Percentiles rank a stretch among this genome's conserved stretches.
Conservation (phyloP, 2,888 invertebrate genomes). For the Bellardia bayeri region DNA sequence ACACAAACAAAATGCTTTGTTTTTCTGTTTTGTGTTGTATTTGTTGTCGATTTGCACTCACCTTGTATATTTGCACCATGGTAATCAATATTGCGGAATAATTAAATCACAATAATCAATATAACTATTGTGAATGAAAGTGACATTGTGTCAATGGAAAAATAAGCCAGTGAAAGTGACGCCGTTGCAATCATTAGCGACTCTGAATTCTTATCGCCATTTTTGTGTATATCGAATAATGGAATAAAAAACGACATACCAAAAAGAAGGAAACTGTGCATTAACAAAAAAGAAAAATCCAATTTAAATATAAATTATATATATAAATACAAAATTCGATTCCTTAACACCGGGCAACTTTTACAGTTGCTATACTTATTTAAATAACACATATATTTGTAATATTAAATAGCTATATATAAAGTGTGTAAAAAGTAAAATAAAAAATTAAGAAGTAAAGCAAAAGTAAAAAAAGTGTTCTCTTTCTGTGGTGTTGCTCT, state of each 20-base stretch:
- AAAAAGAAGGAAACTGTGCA: constrained; percentile 52
- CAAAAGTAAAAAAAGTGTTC: constrained; percentile 39
- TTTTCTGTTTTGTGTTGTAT: too few species aligned
- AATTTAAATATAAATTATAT: constrained; percentile 54
- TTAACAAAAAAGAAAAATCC: constrained; percentile 50
- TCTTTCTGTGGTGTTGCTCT: constrained; percentile 63
- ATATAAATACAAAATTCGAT: constrained; percentile 1
- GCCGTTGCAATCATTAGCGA: not conserved
- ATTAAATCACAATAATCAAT: constrained; percentile 10
- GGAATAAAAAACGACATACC: constrained; percentile 65
- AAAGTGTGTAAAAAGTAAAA: constrained; percentile 37
- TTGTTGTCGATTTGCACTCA: too few species aligned
- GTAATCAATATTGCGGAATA: too few species aligned
- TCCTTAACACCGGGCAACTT: not conserved
- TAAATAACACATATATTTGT: constrained; percentile 7
- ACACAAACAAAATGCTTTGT: too few species aligned
- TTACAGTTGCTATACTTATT: constrained; percentile 18
- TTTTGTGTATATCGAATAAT: constrained; percentile 71
- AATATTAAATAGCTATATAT: constrained; percentile 18
- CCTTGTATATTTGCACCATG: too few species aligned
- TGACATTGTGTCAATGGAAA: constrained; percentile 11
- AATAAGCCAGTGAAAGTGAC: not conserved
- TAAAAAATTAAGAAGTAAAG: constrained; percentile 40
- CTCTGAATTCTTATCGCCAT: constrained; percentile 49
- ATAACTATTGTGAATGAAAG: constrained; percentile 37